phyloP scores from a whole-genome alignment of 2,888 invertebrate species.

The Drosophila mimetica region DNA sequence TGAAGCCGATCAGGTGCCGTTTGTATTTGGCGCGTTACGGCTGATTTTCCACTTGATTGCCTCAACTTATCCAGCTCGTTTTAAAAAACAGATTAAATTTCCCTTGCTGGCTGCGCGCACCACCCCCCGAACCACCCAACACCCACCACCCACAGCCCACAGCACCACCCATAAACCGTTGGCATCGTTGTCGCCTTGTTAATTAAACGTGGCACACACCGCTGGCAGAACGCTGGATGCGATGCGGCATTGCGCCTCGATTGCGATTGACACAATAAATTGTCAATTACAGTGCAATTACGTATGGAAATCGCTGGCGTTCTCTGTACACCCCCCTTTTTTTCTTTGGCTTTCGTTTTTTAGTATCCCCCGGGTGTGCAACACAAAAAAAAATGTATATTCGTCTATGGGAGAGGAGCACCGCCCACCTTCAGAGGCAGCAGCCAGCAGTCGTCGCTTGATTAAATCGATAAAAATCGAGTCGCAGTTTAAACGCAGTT shows the following conservation, averaged over 20 bases:
- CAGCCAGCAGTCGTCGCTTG: constrained; percentile 59
- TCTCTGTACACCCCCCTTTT: background rate
- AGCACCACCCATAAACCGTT: constrained; percentile 37
- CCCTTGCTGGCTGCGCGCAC: constrained; percentile 11
- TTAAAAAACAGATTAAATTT: constrained; percentile 69
- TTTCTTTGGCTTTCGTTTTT: background rate
- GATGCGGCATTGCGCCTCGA: constrained; percentile 69
- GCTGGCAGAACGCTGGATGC: constrained; percentile 33
- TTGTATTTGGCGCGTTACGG: constrained; percentile 27
- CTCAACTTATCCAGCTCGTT: constrained; percentile 51
- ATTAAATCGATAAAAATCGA: constrained; percentile 80
- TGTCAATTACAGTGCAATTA: constrained; percentile 81
- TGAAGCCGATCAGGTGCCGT: constrained; percentile 28
- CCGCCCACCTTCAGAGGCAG: constrained; percentile 11
- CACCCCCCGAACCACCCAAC: background rate
- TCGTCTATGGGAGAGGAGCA: constrained; percentile 11
- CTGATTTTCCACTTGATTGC: constrained; percentile 53
- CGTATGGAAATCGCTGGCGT: constrained; percentile 74
- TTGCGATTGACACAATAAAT: constrained; percentile 81
- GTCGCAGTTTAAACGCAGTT: constrained; percentile 67
- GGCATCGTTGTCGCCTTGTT: constrained; percentile 75
- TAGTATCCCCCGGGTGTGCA: constrained; percentile 7
- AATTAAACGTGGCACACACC: constrained; percentile 74
- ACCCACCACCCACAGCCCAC: background rate
- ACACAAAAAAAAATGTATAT: constrained; percentile 29